Percentiles rank a stretch among this genome's conserved stretches.
These are phyloP conservation scores for Acleris emargana DNA, from an alignment of 2,888 invertebrate genomes.

Conservation along the genomic window DNA sequence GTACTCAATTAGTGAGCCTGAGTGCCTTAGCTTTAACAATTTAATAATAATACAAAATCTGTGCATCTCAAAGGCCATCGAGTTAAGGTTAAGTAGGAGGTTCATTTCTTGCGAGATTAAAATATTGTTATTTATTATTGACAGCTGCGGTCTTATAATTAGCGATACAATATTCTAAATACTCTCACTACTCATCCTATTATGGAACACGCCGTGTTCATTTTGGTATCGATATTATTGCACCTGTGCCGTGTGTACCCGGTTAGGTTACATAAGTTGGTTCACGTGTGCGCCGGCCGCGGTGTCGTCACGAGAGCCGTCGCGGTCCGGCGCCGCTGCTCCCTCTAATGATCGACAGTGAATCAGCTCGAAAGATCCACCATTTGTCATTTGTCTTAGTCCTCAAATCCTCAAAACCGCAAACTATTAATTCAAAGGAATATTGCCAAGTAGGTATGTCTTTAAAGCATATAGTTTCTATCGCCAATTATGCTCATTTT, in stretches of 20 bases:
- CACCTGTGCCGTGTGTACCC: conserved; percentile 33
- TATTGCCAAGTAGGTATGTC: too few species aligned
- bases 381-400: not conserved
- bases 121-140: not conserved
- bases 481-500: conserved; percentile 1
- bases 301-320: conserved; percentile 63
- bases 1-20: conserved; percentile 53
- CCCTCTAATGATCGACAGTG: conserved; percentile 70
- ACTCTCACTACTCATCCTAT: too few species aligned
- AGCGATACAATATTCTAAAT: too few species aligned
- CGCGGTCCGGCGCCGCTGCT: conserved; percentile 65
- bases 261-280: conserved; percentile 54
- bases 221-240: conserved; percentile 11
- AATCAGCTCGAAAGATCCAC: conserved; percentile 59
- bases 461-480: conserved; percentile 6
- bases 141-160: not conserved
- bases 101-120: too few species aligned
- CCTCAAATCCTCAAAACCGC: too few species aligned
- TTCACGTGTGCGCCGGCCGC: conserved; percentile 49
- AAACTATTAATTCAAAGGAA: too few species aligned
- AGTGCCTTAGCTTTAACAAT: conserved; percentile 43
- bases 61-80: conserved; percentile 1
- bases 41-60: conserved; percentile 40
- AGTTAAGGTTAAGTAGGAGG: not conserved
- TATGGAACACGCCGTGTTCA: too few species aligned